Percentiles rank a stretch among this genome's conserved stretches.
Conservation (phyloP, 2,888 invertebrate genomes). For the Siphlonurus alternatus region DNA sequence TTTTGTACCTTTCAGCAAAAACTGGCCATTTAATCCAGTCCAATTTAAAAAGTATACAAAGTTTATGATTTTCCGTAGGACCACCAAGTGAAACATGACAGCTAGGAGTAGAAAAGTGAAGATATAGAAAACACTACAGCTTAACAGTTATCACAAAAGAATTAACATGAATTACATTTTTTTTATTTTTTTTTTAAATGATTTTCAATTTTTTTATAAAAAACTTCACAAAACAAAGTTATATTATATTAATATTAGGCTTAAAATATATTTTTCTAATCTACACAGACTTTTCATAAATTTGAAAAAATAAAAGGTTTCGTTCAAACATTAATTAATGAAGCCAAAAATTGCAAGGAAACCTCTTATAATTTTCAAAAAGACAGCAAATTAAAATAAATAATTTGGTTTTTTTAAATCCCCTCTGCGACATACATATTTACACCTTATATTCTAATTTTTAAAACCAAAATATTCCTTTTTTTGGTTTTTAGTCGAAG, state of each 20-base stretch:
- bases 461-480: neutral
- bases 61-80: neutral
- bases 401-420: neutral
- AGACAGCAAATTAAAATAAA: neutral
- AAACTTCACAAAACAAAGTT: neutral
- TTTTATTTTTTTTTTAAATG: neutral
- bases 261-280: neutral
- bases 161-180: neutral
- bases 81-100: neutral
- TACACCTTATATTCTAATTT: neutral
- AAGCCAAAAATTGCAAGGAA: neutral
- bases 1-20: neutral
- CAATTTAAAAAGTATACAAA: neutral
- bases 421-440: neutral
- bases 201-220: neutral
- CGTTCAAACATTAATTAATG: neutral
- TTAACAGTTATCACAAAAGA: neutral
- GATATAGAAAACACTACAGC: neutral
- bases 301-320: neutral
- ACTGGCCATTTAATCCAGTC: neutral
- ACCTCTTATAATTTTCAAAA: neutral
- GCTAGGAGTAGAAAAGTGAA: neutral
- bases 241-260: neutral
- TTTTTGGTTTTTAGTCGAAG: conserved; percentile 2
- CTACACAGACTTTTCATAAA: conserved; percentile 2